A percentile compares a stretch with the other conserved stretches of the same genome.
phyloP scores from a whole-genome alignment of 1,140 invertebrate genomes.

The Sogatella furcifera region DNA sequence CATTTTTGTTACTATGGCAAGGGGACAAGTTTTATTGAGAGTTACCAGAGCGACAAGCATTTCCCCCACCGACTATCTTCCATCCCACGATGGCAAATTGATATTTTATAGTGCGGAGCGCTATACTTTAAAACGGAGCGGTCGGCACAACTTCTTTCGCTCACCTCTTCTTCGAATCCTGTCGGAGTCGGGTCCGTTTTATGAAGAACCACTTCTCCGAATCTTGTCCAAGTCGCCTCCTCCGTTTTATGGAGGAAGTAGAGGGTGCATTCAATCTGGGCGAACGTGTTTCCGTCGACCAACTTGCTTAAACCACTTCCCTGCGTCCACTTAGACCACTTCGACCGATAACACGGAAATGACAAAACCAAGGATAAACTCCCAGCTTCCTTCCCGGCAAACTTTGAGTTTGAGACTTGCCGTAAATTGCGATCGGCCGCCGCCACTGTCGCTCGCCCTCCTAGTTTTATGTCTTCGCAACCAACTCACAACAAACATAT shows the following conservation, averaged over 20 bases:
- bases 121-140: constrained; percentile 13
- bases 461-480: constrained; percentile 10
- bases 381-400: neutral
- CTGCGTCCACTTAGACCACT: too few species aligned
- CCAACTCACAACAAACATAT: neutral
- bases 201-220: too few species aligned
- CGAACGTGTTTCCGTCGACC: too few species aligned
- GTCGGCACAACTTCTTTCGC: neutral
- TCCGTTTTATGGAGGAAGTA: too few species aligned
- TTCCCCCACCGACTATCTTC: neutral
- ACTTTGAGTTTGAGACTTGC: constrained; percentile 8
- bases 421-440: constrained; percentile 4
- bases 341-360: too few species aligned
- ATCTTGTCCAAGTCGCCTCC: too few species aligned
- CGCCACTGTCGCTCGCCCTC: neutral
- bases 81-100: neutral
- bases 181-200: too few species aligned
- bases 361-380: too few species aligned
- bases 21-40: neutral
- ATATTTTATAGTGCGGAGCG: constrained; percentile 1
- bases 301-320: too few species aligned
- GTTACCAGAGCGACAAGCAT: too few species aligned
- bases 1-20: neutral
- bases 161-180: too few species aligned
- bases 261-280: too few species aligned